Base-by-base conservation (phyloP, 1,140 invertebrate species). In the Drosophila kanapiae region DNA sequence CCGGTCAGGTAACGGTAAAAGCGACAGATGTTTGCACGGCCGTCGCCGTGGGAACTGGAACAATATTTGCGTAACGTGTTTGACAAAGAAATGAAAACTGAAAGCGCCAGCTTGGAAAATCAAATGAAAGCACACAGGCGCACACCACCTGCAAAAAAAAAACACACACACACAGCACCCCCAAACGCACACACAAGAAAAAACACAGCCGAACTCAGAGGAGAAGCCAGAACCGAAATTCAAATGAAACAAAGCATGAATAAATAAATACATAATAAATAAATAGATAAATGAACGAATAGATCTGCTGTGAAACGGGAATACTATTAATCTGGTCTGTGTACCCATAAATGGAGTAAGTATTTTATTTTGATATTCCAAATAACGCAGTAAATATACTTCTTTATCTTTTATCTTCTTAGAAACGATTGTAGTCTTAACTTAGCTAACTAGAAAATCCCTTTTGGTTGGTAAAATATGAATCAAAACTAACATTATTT, bases 1-100 rank as follows among this genome's bases (percentile, higher is more conserved):
- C 68, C 68, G 63, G 47, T 43, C 49, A 62, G 75, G 83, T 68
- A 85, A 75, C 75, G 78, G 70, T 75, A 80, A 62, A 71, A 78
- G 77, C 80, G 65, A 59, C 72, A 88, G 79, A 74, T 88, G 84
- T 88, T 87, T 87, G 83, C 84, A 64, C 68, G 69, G 65, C 80
- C 75, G 65, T 78, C 85, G 80, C 85, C 75, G 74, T 84, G 85
- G 83, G 85, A 88, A 76, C 85, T 90, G 70, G 80, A 88, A 84
- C 81, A 90, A 90, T 90, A 90, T 90, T 90, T 90, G 86, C 86
- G 85, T 90, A 90, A 90, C 85, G 85, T 90, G 85, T 90, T 90
- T 90, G 85, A 85, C 85, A 90, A 90, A 90, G 85, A 90, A 90
- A 90, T 90, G 86, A 90, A 90, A 90, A 82, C 85, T 85, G 86